Percentiles rank a stretch among this genome's conserved stretches.
Evolutionary conservation across 2,888 invertebrate species (phyloP).

Genomic region (Dolichomitus sp.): DNA sequence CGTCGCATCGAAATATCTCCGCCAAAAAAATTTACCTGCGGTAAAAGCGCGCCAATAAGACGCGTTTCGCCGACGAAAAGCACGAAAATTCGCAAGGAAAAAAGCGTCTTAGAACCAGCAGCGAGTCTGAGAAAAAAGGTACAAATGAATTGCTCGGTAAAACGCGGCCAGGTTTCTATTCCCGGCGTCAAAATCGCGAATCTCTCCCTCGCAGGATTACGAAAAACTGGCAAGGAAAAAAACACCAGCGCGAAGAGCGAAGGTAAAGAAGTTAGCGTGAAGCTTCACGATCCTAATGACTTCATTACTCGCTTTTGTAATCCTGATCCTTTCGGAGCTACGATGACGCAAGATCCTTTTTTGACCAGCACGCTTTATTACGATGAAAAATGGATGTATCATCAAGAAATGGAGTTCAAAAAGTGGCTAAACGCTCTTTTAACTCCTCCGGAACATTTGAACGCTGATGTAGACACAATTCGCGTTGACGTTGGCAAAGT

Average conservation of each 20-base stretch:
- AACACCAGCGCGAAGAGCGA: constrained; percentile 38
- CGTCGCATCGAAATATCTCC: constrained; percentile 75
- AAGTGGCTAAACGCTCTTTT: constrained; percentile 93
- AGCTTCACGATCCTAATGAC: constrained; percentile 79
- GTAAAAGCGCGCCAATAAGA: constrained; percentile 57
- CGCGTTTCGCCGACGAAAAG: constrained; percentile 73
- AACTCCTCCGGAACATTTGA: constrained; percentile 89
- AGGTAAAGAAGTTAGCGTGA: constrained; percentile 72
- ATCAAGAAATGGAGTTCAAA: constrained; percentile 91
- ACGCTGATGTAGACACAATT: constrained; percentile 89
- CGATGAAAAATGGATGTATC: constrained; percentile 90
- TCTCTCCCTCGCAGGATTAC: constrained; percentile 74
- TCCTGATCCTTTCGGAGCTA: constrained; percentile 87
- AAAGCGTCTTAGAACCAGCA: constrained; percentile 59
- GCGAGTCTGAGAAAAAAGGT: constrained; percentile 72
- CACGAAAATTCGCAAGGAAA: constrained; percentile 76
- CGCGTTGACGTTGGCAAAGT: constrained; percentile 91
- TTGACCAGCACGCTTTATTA: constrained; percentile 89
- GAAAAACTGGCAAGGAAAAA: constrained; percentile 53
- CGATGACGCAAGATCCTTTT: constrained; percentile 90
- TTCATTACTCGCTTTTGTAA: constrained; percentile 84
- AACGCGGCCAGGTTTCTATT: constrained; percentile 69
- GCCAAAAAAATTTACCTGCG: constrained; percentile 60
- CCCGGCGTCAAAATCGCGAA: constrained; percentile 77
- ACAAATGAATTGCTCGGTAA: constrained; percentile 64